These are phyloP conservation scores for Xiphophorus hellerii DNA, from an alignment of 2,113 vertebrate genomes.

Conservation along the genomic window DNA sequence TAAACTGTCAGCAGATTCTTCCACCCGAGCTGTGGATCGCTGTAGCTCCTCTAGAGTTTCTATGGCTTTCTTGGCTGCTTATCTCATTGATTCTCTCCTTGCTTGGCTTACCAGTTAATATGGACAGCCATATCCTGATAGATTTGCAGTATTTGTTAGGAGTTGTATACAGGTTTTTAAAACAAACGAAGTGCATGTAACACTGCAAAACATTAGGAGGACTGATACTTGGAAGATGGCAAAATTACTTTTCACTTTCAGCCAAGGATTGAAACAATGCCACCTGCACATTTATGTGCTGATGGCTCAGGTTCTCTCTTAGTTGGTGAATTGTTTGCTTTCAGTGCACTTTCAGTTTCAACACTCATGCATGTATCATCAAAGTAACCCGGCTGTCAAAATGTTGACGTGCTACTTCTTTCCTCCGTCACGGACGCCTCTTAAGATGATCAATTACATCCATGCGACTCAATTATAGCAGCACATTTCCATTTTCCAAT, in stretches of 20 bases:
- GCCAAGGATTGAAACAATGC: conserved; percentile 51
- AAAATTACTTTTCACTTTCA: conserved; percentile 57
- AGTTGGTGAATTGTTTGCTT: conserved; percentile 53
- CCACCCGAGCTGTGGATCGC: too few species aligned
- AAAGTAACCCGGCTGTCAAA: conserved; percentile 40
- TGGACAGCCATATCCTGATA: too few species aligned
- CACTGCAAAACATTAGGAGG: conserved; percentile 12
- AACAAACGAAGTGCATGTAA: conserved; percentile 40
- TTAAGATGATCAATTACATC: conserved; percentile 47
- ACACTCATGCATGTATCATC: conserved; percentile 29
- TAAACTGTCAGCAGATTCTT: too few species aligned
- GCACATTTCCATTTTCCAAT: conserved; percentile 55
- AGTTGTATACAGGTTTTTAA: background rate
- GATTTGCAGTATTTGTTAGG: background rate
- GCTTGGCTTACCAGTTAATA: too few species aligned
- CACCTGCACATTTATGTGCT: background rate
- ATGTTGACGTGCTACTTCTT: conserved; percentile 13
- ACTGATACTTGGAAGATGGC: conserved; percentile 41
- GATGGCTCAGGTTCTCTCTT: conserved; percentile 42
- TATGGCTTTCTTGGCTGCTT: too few species aligned
- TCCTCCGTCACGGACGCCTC: conserved; percentile 1
- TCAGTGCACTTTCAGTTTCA: conserved; percentile 47
- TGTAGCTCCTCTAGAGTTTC: too few species aligned
- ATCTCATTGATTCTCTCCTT: too few species aligned
- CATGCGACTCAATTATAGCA: conserved; percentile 19